Base-by-base conservation (phyloP, 2,888 invertebrate genomes). In the Coelopa pilipes region DNA sequence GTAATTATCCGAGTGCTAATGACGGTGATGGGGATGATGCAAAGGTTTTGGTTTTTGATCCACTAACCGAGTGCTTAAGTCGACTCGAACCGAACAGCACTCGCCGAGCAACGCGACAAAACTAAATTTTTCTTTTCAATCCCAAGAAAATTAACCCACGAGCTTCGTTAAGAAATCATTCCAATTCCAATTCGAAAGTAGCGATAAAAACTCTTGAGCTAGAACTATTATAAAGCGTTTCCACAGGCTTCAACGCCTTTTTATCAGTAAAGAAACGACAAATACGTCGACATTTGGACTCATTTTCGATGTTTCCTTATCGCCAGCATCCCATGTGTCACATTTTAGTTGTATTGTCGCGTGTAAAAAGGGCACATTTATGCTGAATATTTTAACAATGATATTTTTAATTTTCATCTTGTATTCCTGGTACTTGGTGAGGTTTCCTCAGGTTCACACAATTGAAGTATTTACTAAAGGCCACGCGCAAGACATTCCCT, bases 261-360 rank as follows among this genome's bases (percentile, higher is more conserved):
- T 78, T 76, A 78, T 78, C 77, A 78, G 77, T 76, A 65, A 49
- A 71, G 57, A 60, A 34, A 63, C 57, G 75, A 76, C 78, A 76
- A 78, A 76, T 76, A 77, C 75, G 73, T 60, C 75, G 78, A 75
- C 78, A 79, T 77, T 78, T 79, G 79, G 77, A 77, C 78, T 78
- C 77, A 76, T 77, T 80, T 77, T 49, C n/a, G 67, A 74, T 72
- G 70, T 73, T 55, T 50, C 73, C 78, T 79, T 79, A 79, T 79
- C 78, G 77, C 76, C 78, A 74, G 70, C 74, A 65, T 70, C 70
- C 62, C 71, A 71, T 71, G 71, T 71, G 71, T 70, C 70, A 49
- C 60, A 46, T 60, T 50, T 24, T 70, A 19, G 55, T 46, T 69
- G 34, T 69, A 55, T 53, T 17, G 46, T 17, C 46, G 57, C 19